A percentile compares a stretch with the other conserved stretches of the same genome.
phyloP scores from a whole-genome alignment of 2,797 vertebrate species.

The Trematomus bernacchii region DNA sequence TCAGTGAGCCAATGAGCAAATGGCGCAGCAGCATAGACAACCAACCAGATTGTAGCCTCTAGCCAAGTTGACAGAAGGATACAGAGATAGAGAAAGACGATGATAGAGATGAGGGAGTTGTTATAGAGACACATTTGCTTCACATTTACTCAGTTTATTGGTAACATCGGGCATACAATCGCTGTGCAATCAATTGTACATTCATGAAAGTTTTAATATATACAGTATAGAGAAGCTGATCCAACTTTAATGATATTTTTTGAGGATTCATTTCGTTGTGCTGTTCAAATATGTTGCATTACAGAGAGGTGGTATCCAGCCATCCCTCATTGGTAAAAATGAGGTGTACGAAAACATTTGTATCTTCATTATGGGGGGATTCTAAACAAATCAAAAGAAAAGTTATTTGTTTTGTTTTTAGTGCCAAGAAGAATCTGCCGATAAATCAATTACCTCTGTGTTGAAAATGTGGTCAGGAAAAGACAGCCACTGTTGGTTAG shows the following conservation, averaged over 20 bases:
- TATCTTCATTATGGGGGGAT: background rate
- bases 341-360: background rate
- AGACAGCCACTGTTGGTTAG: background rate
- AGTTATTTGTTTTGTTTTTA: background rate
- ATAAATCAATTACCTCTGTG: background rate
- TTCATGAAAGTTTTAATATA: background rate
- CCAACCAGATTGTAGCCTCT: constrained; percentile 59
- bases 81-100: constrained; percentile 23
- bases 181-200: background rate
- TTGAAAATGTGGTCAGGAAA: background rate
- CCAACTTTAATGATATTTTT: background rate
- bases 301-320: background rate
- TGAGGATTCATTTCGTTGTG: background rate
- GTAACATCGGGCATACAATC: background rate
- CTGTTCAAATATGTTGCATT: background rate
- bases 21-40: constrained; percentile 30
- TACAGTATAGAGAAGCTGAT: background rate
- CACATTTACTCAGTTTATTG: constrained; percentile 9
- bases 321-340: background rate
- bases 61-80: constrained; percentile 44
- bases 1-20: constrained; percentile 65
- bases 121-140: constrained; percentile 22
- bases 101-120: background rate
- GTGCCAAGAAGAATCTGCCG: background rate
- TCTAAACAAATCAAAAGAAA: background rate